phyloP scores from a whole-genome alignment of 2,113 vertebrate species.

The Leiothrix lutea region DNA sequence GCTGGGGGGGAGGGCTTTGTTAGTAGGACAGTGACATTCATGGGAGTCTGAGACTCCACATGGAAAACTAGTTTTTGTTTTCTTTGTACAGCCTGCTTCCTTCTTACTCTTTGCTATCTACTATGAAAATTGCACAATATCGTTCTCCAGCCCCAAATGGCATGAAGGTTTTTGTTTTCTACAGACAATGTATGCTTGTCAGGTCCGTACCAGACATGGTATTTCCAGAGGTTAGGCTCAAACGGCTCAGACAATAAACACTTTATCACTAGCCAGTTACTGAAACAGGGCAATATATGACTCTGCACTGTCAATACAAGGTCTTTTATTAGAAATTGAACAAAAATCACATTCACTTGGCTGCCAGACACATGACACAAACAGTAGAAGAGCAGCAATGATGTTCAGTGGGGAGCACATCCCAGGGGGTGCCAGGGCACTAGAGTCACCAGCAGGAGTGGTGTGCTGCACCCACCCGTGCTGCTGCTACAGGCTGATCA shows the following conservation, averaged over 20 bases:
- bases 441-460: neutral
- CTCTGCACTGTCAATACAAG: neutral
- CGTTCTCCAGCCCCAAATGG: neutral
- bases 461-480: rapidly evolving
- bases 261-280: neutral
- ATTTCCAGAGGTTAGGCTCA: neutral
- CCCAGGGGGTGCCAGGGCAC: neutral
- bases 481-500: neutral
- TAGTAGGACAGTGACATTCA: neutral
- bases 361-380: neutral
- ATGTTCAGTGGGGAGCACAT: neutral
- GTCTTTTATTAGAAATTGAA: neutral
- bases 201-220: neutral
- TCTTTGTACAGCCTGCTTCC: neutral
- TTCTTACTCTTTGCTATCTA: neutral
- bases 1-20: neutral
- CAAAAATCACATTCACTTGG: neutral
- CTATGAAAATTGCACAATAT: neutral
- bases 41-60: neutral
- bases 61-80: neutral
- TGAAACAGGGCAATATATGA: neutral
- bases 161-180: neutral
- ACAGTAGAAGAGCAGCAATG: neutral
- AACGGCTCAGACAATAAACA: neutral
- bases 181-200: neutral